Base-by-base conservation (phyloP, 2,113 vertebrate species). In the Diadophis punctatus region DNA sequence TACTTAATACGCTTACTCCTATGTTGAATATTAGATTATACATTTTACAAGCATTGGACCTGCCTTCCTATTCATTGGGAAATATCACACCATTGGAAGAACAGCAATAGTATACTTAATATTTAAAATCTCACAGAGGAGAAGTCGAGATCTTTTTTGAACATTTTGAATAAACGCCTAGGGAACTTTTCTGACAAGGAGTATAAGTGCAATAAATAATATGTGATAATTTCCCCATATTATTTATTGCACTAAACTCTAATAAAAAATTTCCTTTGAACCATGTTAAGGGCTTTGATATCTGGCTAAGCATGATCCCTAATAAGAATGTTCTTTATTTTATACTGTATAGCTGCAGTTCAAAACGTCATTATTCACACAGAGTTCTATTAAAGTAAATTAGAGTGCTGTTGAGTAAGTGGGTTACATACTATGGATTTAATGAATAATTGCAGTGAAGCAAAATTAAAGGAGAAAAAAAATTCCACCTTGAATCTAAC, bases 391-490 rank as follows among this genome's bases (percentile, higher is more conserved):
- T 91, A 87, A 48, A 51, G 56, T 56, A 56, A 86, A 86, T 56
- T 55, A 39, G 56, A 68, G 12, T 87, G 86, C 56, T 87, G 55
- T 88, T 91, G 91, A 91, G 14, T 52, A 87, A 91, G 55, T 0
- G 85, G 30, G 30, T 68, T 87, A 25, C 39, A 86, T 8, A 86
- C 27, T 1, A 91, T 68, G 93, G 88, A 52, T 93, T 49, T 92
- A 93, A 95, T 20, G 88, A 95, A 88, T 25, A 95, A 84, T 94
- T 94, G 87, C 91, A 92, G 90, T 39, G 94, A 95, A 90, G 86
- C 92, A 96, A 96, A 95, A 96, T 93, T 94, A 93, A 95, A 92
- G 90, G 92, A 95, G 93, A 93, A 94, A 92, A 94, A 92, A 94
- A 94, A 43, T 85, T 86, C 60, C 90, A 84, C 85, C 30, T 88